phyloP scores from a whole-genome alignment of 2,797 vertebrate genomes.

The Monodelphis domestica region DNA sequence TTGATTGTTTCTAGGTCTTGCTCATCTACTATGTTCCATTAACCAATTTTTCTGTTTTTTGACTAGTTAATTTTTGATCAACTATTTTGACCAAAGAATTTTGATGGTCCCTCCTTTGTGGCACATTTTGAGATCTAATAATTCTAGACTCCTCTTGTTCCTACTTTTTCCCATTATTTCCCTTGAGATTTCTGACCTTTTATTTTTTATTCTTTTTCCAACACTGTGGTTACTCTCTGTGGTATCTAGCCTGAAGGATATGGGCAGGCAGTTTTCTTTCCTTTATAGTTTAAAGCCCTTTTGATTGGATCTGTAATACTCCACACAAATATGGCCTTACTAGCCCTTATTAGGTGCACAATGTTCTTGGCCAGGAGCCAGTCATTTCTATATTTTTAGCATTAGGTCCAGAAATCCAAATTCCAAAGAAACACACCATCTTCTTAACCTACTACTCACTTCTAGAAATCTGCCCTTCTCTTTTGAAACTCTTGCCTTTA shows the following conservation, averaged over 20 bases:
- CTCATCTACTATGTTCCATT: background rate
- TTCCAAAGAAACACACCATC: background rate
- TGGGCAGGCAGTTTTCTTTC: background rate
- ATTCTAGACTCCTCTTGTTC: background rate
- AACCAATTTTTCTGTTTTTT: background rate
- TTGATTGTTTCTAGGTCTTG: background rate
- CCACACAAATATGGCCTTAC: background rate
- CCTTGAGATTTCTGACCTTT: background rate
- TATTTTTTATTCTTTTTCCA: background rate
- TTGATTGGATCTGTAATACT: slow-evolving; percentile 1
- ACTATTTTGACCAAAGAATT: background rate
- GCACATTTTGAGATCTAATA: background rate
- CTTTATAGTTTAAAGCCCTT: background rate
- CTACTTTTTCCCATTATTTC: background rate
- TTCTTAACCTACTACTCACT: background rate
- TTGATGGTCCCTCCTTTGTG: background rate
- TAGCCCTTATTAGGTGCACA: background rate
- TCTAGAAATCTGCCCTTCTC: background rate
- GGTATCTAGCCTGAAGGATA: background rate
- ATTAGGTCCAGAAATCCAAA: background rate
- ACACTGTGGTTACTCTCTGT: background rate
- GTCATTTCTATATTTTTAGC: background rate
- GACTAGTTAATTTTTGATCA: background rate
- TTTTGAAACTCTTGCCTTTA: background rate
- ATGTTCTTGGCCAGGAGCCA: background rate